Evolutionary conservation across 2,797 vertebrate species (phyloP), one percentile per base, ranked within the genome.

Genomic region (Lepidocolaptes lacrymiger): DNA sequence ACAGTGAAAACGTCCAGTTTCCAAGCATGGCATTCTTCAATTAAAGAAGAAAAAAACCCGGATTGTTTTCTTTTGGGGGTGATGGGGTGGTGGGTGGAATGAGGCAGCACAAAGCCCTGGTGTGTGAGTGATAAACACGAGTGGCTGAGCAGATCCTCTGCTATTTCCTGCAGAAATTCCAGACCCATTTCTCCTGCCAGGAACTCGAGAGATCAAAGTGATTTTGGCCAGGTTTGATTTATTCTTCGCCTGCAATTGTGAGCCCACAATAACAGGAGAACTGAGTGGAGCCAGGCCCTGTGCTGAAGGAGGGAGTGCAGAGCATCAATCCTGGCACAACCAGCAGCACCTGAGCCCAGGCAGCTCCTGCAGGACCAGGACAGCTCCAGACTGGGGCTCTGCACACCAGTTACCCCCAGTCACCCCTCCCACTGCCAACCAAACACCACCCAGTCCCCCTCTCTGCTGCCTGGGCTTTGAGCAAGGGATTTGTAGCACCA

Each of bases 211-310:
- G 81, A 87, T 52, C 71, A 37, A 75, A 88, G 78, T 6, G n/a
- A 56, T 71, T 64, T 24, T 5, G 77, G 58, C 30, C 89, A 89
- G 93, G 87, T 92, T 61, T 75, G 66, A 58, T 74, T 71, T 85
- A 49, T 54, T 49, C 91, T 71, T 19, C 52, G 68, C 12, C 72
- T 73, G 69, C 86, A 78, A n/a, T 24, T 54, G 58, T 12, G 43
- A 75, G 44, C 59, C 66, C 9, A 4, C 77, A 80, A 8, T 6
- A 66, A 46, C 54, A 84, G 56, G 48, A 4, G 10, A 46, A 69
- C 46, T 20, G 46, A 27, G 48, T 12, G 52, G 83, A 94, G 62
- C 30, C 37, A 21, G 74, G 80, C 78, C 77, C 12, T 9, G 8
- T 66, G 54, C 76, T 52, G 80, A 77, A 63, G 76, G n/a, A 81